These are phyloP conservation scores for Hydraecia micacea DNA, from an alignment of 2,888 invertebrate species.

Conservation along the genomic window DNA sequence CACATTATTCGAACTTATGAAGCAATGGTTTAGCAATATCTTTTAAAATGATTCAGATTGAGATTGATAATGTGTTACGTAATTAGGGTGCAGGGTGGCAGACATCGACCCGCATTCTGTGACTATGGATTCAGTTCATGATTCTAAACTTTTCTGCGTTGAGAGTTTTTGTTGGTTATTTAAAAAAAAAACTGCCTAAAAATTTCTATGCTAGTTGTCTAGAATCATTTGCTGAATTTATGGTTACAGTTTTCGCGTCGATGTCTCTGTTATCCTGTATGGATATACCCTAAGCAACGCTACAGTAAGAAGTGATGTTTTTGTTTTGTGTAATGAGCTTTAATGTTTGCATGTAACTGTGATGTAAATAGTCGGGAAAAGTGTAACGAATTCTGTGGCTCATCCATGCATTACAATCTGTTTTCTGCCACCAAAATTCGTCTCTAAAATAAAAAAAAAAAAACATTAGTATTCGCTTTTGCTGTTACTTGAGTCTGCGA, in stretches of 20 bases:
- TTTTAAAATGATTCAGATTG: too few relatives aligned
- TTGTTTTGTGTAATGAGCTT: neutral
- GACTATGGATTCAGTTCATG: too few relatives aligned
- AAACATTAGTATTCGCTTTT: neutral
- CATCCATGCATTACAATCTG: neutral
- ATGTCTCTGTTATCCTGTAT: too few relatives aligned
- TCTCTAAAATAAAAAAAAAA: too few relatives aligned
- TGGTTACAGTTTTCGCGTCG: too few relatives aligned
- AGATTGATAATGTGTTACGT: too few relatives aligned
- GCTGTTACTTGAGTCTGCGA: slow-evolving; percentile 43
- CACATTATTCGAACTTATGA: too few relatives aligned
- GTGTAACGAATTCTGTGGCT: neutral
- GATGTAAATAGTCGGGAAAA: neutral
- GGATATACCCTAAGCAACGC: neutral
- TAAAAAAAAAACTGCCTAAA: neutral
- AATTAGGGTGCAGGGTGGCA: too few relatives aligned
- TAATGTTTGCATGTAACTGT: slow-evolving; percentile 4
- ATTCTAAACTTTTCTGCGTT: neutral
- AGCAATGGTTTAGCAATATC: too few relatives aligned
- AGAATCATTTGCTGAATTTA: too few relatives aligned
- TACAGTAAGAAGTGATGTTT: neutral
- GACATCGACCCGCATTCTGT: too few relatives aligned
- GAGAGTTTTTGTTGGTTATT: neutral
- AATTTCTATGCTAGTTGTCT: neutral
- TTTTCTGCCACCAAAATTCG: neutral